Percentiles rank a stretch among this genome's conserved stretches.
Conservation (phyloP, 2,797 vertebrate genomes). For the Fringilla coelebs region DNA sequence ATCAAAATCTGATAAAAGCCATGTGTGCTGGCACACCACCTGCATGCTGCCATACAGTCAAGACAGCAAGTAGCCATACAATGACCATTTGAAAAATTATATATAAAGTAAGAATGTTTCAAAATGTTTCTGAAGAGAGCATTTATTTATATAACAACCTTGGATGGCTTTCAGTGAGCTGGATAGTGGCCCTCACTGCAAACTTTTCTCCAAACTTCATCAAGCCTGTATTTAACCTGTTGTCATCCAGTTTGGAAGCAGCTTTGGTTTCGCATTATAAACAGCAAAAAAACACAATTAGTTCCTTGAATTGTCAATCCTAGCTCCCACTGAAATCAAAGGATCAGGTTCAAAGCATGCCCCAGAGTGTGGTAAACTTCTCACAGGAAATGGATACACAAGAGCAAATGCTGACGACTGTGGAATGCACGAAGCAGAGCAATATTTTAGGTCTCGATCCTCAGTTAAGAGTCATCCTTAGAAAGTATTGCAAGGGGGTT, state of each 20-base stretch:
- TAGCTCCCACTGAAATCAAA: conserved; percentile 37
- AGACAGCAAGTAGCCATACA: not conserved
- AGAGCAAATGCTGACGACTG: conserved; percentile 33
- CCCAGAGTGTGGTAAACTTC: conserved; percentile 48
- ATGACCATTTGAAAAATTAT: not conserved
- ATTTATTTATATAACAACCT: not conserved
- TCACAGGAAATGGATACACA: conserved; percentile 38
- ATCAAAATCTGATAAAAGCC: not conserved
- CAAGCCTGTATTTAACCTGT: conserved; percentile 5
- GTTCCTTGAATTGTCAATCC: not conserved
- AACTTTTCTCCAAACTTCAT: not conserved
- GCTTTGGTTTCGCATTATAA: conserved; percentile 22
- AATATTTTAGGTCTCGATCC: conserved; percentile 29
- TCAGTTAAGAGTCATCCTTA: conserved; percentile 40
- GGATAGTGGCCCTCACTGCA: not conserved
- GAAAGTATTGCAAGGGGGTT: conserved; percentile 1
- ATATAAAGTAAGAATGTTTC: not conserved
- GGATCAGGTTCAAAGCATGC: conserved; percentile 45
- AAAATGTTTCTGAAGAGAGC: not conserved
- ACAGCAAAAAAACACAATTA: conserved; percentile 25
- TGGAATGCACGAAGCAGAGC: conserved; percentile 9
- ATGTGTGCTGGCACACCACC: not conserved
- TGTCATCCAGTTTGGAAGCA: not conserved
- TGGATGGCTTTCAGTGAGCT: not conserved
- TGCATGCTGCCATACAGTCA: not conserved